Conservation (phyloP, 2,797 vertebrate species). For the Anguilla megastoma region DNA sequence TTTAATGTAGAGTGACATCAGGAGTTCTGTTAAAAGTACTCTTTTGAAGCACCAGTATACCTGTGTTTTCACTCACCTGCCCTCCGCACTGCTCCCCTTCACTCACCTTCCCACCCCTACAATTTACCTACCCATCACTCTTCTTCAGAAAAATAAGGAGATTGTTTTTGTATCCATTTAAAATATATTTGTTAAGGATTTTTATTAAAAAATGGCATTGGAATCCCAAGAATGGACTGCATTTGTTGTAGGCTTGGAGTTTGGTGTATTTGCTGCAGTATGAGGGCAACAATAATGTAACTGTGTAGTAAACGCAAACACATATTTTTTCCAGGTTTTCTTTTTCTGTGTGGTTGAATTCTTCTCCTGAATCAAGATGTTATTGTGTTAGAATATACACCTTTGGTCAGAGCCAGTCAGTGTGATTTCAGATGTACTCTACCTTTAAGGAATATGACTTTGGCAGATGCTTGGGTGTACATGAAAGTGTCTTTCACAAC, state of each 20-base stretch:
- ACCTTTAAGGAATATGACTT: background rate
- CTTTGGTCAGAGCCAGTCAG: background rate
- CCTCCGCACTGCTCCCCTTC: background rate
- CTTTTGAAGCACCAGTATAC: background rate
- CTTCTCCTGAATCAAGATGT: background rate
- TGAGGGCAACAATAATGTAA: background rate
- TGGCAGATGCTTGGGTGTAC: background rate
- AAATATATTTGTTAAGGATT: constrained; percentile 41
- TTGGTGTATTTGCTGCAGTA: background rate
- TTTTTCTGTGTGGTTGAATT: background rate
- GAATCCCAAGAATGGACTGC: background rate
- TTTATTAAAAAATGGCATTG: constrained; percentile 2
- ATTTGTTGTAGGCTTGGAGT: background rate
- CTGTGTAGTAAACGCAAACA: background rate
- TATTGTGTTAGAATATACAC: background rate
- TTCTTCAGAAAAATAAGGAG: constrained; percentile 11
- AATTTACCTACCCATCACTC: background rate
- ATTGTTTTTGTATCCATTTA: constrained; percentile 31
- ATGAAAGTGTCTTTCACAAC: background rate
- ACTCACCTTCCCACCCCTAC: background rate
- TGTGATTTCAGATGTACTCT: background rate
- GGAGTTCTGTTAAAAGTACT: background rate
- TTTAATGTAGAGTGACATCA: background rate
- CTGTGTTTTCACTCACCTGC: background rate
- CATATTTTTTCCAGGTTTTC: background rate